A percentile compares a stretch with the other conserved stretches of the same genome.
phyloP scores from a whole-genome alignment of 2,797 vertebrate genomes.

The Aldrovandia affinis region DNA sequence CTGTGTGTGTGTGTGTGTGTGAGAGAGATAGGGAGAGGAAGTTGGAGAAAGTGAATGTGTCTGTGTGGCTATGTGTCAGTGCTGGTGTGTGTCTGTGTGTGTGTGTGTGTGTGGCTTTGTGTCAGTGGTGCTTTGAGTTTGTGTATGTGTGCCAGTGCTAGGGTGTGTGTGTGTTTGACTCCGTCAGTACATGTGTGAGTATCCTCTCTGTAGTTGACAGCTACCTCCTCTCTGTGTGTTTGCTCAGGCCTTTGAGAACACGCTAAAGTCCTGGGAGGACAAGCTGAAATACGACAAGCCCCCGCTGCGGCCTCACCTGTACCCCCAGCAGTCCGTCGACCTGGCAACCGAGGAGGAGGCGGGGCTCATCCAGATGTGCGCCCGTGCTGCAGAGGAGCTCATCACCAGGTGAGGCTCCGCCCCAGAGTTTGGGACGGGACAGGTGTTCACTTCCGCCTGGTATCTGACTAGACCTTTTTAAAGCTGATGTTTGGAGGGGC shows the following conservation, averaged over 20 bases:
- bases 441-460: background rate
- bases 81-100: background rate
- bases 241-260: constrained; percentile 92
- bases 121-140: background rate
- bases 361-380: constrained; percentile 85
- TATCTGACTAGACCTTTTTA: background rate
- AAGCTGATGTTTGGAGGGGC: background rate
- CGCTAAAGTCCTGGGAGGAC: constrained; percentile 97
- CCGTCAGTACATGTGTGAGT: too few species aligned
- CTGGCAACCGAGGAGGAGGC: constrained; percentile 89
- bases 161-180: background rate
- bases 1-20: constrained; percentile 65
- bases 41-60: background rate
- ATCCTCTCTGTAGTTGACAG: too few species aligned
- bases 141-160: background rate
- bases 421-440: background rate
- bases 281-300: constrained; percentile 92
- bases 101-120: background rate
- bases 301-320: constrained; percentile 86
- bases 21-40: constrained; percentile 62
- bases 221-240: constrained; percentile 8
- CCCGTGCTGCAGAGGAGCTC: constrained; percentile 90
- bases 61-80: background rate
- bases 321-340: constrained; percentile 88
- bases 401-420: constrained; percentile 81